phyloP scores from a whole-genome alignment of 2,113 vertebrate genomes.

The Eupsittula cactorum region DNA sequence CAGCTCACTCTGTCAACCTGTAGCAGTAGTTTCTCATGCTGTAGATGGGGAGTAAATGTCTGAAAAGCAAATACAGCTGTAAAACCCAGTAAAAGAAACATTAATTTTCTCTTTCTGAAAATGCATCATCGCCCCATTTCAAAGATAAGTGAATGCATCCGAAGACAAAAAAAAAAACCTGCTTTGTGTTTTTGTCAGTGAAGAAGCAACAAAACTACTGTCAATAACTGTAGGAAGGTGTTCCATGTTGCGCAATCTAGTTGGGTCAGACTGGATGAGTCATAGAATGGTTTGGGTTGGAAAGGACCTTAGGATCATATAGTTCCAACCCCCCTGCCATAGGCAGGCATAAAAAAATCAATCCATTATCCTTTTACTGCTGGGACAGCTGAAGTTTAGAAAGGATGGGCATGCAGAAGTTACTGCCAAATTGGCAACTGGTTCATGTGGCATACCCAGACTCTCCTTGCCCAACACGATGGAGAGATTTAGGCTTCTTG shows the following conservation, averaged over 20 bases:
- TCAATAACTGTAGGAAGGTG: background rate
- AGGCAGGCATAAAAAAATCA: background rate
- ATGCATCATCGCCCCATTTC: background rate
- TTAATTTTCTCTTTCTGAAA: constrained; percentile 40
- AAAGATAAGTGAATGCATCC: background rate
- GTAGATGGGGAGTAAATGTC: background rate
- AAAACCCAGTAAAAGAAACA: background rate
- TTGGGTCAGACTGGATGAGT: background rate
- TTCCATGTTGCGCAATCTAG: background rate
- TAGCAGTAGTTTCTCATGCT: background rate
- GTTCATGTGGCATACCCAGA: fast-evolving
- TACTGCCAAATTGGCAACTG: background rate
- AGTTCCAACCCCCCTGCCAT: background rate
- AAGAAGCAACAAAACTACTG: background rate
- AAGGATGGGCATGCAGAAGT: background rate
- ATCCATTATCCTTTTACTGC: background rate
- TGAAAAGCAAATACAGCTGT: background rate
- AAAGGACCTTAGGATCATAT: background rate
- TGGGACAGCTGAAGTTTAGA: background rate
- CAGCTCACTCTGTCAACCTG: background rate
- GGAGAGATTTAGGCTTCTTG: background rate
- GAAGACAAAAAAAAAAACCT: background rate
- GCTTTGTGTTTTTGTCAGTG: background rate
- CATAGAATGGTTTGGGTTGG: background rate
- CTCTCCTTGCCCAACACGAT: background rate